Evolutionary conservation across 2,888 invertebrate species (phyloP), one percentile per base, ranked within the genome.

Genomic region (Thera britannica): DNA sequence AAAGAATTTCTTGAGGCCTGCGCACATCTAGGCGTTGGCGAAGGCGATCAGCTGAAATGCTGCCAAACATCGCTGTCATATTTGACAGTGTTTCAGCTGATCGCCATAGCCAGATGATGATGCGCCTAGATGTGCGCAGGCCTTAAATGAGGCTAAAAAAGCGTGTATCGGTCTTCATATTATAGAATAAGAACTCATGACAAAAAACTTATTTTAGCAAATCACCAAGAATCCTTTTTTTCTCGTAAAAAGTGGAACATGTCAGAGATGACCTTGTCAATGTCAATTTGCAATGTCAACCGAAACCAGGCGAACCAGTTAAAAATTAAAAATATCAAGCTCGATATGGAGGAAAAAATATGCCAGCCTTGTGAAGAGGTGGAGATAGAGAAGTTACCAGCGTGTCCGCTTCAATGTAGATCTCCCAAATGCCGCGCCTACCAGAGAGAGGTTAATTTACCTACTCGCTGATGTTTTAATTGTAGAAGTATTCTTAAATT

Each of bases 381-480:
- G 0, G 72, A 79, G 0, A 65, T 83, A 41, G 85, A 88, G 0
- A 86, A 87, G 62, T 11, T 73, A 0, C 86, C 87, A 0, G 79
- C 81, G 0, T 91, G 92, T 11, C 92, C 91, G 0, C 68, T 90
- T 54, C 82, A 84, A 55, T 91, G 91, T 68, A 79, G 75, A 74
- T 86, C 89, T 2, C 77, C 80, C 0, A 84, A 86, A 75, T 91
- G 91, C 78, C 82, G 78, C 66, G 82, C 90, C 0, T 90, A 84
- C 61, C 67, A 79, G 59, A 38, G 52, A 58, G 66, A 67, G 68
- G 73, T 73, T 44, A 46, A 2, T 9, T 7, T 46, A 9, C 2
- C 44, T 46, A 9, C 7, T 7, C 44, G 4, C 44, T 8, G 2
- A 5, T 46, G 9, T 46, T 41, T 41, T 41, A 5, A 41, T 41